Conservation (phyloP, 2,888 invertebrate species). For the Cephus nigrinus region DNA sequence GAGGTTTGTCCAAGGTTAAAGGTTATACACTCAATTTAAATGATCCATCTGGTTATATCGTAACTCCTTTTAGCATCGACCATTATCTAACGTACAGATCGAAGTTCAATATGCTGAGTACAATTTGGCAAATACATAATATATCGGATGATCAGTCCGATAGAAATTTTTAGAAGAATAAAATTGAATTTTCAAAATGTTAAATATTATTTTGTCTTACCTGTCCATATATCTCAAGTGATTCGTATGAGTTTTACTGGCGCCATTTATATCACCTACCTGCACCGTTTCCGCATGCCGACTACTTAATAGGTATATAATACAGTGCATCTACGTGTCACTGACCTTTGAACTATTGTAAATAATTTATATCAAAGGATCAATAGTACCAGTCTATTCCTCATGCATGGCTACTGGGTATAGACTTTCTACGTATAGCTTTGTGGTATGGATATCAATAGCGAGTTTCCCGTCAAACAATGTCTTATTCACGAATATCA, state of each 20-base stretch:
- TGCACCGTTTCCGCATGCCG: not conserved
- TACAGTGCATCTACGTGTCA: not conserved
- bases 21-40: not conserved
- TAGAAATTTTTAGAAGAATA: not conserved
- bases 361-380: not conserved
- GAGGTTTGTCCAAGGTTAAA: not conserved
- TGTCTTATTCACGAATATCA: not conserved
- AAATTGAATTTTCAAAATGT: not conserved
- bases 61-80: not conserved
- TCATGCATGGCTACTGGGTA: not conserved
- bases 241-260: not conserved
- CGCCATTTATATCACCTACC: not conserved
- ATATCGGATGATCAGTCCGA: not conserved
- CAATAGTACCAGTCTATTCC: not conserved
- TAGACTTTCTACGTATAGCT: not conserved
- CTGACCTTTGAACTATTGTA: not conserved
- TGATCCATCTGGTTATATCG: not conserved
- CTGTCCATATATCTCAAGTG: not conserved
- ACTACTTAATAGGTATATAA: not conserved
- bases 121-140: not conserved
- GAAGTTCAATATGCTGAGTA: not conserved
- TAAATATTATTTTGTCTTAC: not conserved
- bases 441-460: not conserved
- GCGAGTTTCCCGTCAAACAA: not conserved
- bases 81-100: not conserved